These are phyloP conservation scores for Kuschelorhynchus macadamiae DNA, from an alignment of 2,888 invertebrate species.

Conservation along the genomic window DNA sequence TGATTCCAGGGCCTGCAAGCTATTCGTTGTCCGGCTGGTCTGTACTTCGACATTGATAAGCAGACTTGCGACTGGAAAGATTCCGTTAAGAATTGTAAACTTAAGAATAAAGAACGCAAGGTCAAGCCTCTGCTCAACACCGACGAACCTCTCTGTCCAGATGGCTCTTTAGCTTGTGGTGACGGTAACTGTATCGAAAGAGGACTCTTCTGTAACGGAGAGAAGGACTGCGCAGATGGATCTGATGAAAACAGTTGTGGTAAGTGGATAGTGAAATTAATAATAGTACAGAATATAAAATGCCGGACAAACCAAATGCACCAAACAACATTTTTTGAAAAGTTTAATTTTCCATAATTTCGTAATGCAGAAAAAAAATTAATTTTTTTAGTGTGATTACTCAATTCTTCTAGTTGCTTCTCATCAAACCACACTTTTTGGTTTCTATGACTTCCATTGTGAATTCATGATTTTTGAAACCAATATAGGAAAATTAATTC, in stretches of 20 bases:
- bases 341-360: too few species aligned
- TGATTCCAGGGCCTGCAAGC: conserved; percentile 87
- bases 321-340: too few species aligned
- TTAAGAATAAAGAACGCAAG: conserved; percentile 91
- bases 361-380: too few species aligned
- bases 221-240: conserved; percentile 89
- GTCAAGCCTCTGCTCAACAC: conserved; percentile 89
- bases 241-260: conserved; percentile 94
- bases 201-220: conserved; percentile 93
- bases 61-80: conserved; percentile 97
- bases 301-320: too few species aligned
- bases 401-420: too few species aligned
- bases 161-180: conserved; percentile 89
- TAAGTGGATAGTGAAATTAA: too few species aligned
- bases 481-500: too few species aligned
- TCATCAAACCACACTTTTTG: too few species aligned
- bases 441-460: too few species aligned
- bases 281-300: too few species aligned
- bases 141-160: conserved; percentile 90
- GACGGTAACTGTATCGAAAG: conserved; percentile 89
- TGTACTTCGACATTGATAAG: conserved; percentile 94
- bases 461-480: too few species aligned
- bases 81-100: conserved; percentile 92
- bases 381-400: too few species aligned
- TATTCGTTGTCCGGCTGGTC: conserved; percentile 91